Evolutionary conservation across 2,888 invertebrate genomes (phyloP), one percentile per base, ranked within the genome.

Genomic region (Tachina fera): DNA sequence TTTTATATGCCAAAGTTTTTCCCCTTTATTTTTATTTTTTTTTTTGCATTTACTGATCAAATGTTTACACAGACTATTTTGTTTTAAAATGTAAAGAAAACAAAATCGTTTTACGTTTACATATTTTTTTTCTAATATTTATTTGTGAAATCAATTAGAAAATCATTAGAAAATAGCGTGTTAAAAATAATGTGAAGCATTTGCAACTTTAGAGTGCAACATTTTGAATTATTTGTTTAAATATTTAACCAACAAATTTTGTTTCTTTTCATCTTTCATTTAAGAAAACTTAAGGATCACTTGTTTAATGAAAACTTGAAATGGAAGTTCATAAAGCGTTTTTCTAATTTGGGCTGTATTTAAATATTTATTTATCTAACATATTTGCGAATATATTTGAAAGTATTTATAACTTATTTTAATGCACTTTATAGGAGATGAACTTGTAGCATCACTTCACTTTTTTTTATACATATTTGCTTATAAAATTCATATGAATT

Each of bases 111-210:
- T 81, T 68, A 22, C 81, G 53, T 61, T 61, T 41, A 39, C 1
- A 22, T 31, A 4, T 31, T 31, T 31, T 31, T 83, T 84, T 82
- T 86, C 71, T 86, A 78, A 65, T 75, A 76, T 82, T 51, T 82
- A 71, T 82, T 82, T 82, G 71, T 70, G 60, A 79, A 86, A 75
- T 79, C 82, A 78, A 75, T 86, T 75, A 82, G 82, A 85, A 82
- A 85, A 85, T 77, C 71, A 77, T 71, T 58, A 65, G n/a, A 71
- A 65, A 77, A 65, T 65, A 71, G 77, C 53, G 82, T 83, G 76
- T 75, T 56, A 47, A 56, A 58, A 56, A 53, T 22, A 43, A 45
- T 22, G 49, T 51, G n/a, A 53, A 39, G 61, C 51, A 61, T 53
- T 81, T 61, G 61, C 72, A 65, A 41, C 49, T 51, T 74, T 14